Evolutionary conservation across 2,797 vertebrate species (phyloP).

Genomic region (Sarcoramphus papa): DNA sequence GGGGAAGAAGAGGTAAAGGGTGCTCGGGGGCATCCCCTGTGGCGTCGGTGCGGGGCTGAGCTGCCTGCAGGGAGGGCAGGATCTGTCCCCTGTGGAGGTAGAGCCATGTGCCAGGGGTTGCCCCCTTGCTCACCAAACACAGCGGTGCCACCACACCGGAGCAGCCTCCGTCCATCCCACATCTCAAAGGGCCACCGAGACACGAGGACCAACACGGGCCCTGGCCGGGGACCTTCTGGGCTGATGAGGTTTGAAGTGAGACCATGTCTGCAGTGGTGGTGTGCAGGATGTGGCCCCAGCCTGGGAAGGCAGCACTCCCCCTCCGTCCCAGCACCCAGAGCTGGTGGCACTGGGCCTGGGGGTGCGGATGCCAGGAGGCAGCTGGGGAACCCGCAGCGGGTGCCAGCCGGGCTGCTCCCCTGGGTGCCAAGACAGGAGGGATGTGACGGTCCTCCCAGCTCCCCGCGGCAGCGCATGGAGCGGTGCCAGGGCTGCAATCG

Average conservation of each 20-base stretch:
- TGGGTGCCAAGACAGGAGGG: too few relatives aligned
- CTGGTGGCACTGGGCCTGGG: not conserved
- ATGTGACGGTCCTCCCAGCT: not conserved
- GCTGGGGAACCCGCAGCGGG: not conserved
- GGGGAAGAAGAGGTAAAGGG: not conserved
- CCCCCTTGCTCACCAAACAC: too few relatives aligned
- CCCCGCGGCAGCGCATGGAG: rapidly evolving
- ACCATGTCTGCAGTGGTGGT: rapidly evolving
- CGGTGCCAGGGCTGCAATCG: not conserved
- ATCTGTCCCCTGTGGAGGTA: too few relatives aligned
- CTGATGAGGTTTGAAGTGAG: not conserved
- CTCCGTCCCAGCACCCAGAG: rapidly evolving
- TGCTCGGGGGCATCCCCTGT: not conserved
- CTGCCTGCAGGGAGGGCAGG: not conserved
- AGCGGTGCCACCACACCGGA: rapidly evolving
- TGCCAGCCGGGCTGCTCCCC: not conserved
- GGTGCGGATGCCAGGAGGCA: rapidly evolving
- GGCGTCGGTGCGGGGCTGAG: not conserved
- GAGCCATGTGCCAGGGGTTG: rapidly evolving
- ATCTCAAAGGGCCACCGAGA: not conserved
- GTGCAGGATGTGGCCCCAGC: not conserved
- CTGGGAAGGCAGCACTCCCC: not conserved
- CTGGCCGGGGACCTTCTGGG: not conserved
- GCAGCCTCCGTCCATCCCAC: not conserved
- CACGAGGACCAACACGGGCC: rapidly evolving